phyloP scores from a whole-genome alignment of 2,113 vertebrate species.

The Apodemus speciosus region DNA sequence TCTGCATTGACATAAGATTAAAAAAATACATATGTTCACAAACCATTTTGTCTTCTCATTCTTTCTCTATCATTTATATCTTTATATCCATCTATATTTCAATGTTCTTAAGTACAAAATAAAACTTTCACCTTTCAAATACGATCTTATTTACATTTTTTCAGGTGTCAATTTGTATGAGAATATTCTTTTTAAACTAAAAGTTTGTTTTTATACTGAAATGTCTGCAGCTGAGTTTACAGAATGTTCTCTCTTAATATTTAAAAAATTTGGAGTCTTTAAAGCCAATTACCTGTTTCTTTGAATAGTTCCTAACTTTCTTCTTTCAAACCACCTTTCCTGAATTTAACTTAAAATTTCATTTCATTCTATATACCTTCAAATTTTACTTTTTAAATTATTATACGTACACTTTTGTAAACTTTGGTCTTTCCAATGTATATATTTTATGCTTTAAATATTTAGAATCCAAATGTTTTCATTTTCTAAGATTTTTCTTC shows the following conservation, averaged over 20 bases:
- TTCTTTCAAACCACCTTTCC: background rate
- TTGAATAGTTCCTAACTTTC: background rate
- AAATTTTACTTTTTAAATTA: background rate
- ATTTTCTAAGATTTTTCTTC: background rate
- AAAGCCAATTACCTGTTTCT: background rate
- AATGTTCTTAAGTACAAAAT: slow-evolving; percentile 44
- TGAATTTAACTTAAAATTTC: slow-evolving; percentile 54
- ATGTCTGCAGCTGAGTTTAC: background rate
- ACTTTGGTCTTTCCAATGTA: slow-evolving; percentile 10
- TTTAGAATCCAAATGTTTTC: background rate
- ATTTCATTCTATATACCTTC: background rate
- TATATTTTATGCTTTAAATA: slow-evolving; percentile 18
- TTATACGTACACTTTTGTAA: slow-evolving; percentile 6
- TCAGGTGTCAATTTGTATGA: background rate
- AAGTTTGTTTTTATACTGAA: background rate
- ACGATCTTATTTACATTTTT: slow-evolving; percentile 45
- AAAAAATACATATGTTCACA: slow-evolving; percentile 54
- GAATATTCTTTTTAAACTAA: background rate
- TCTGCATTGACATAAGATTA: slow-evolving; percentile 42
- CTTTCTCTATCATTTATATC: slow-evolving; percentile 30
- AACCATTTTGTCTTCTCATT: slow-evolving; percentile 38
- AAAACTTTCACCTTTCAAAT: background rate
- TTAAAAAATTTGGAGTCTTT: background rate
- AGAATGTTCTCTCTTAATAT: slow-evolving; percentile 26
- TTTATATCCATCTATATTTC: slow-evolving; percentile 52